phyloP scores from a whole-genome alignment of 2,113 vertebrate species.

The Pseudorectes ferrugineus region DNA sequence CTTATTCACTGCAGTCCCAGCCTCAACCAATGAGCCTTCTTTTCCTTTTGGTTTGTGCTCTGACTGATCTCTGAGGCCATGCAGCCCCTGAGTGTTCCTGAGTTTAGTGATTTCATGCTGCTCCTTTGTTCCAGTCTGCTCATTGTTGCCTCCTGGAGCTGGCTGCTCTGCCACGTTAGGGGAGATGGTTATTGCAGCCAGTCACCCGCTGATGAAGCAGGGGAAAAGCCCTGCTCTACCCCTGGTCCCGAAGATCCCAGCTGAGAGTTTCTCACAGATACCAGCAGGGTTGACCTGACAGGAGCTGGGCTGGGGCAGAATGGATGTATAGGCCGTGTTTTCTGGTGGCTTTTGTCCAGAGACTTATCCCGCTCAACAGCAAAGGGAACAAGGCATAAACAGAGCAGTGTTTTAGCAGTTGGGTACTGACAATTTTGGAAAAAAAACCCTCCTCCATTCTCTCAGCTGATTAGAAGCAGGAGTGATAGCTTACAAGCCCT shows the following conservation, averaged over 20 bases:
- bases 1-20: neutral
- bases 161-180: neutral
- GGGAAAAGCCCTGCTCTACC: neutral
- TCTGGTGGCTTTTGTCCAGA: neutral
- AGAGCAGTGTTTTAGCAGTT: neutral
- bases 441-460: neutral
- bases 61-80: too few relatives aligned
- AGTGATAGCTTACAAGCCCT: neutral
- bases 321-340: accelerated
- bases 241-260: accelerated
- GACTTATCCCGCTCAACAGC: neutral
- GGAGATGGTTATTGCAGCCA: neutral
- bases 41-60: neutral
- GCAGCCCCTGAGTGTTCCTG: neutral
- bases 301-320: neutral
- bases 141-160: neutral
- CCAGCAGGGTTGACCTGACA: neutral
- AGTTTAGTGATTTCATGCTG: neutral
- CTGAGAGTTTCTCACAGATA: neutral
- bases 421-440: neutral
- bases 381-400: neutral
- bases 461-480: neutral
- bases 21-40: neutral
- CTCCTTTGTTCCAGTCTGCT: neutral
- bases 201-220: too few relatives aligned